Percentiles rank a stretch among this genome's conserved stretches.
phyloP scores from a whole-genome alignment of 2,888 invertebrate genomes.

The Bombylius major region DNA sequence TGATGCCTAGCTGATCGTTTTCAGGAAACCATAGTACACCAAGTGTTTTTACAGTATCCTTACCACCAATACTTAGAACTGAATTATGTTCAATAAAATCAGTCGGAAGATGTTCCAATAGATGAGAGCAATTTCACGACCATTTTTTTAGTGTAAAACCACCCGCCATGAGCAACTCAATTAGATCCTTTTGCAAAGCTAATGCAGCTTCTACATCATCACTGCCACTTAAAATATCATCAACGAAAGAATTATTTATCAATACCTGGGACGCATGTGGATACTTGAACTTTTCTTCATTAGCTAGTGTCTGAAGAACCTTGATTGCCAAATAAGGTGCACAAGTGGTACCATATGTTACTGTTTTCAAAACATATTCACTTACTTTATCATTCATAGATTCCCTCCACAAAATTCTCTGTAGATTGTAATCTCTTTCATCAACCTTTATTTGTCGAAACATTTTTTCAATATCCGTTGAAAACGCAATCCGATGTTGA shows the following conservation, averaged over 20 bases:
- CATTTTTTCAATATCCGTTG: neutral
- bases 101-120: neutral
- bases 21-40: slow-evolving; percentile 1
- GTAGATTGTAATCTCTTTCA: neutral
- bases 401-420: slow-evolving; percentile 1
- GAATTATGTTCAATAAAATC: neutral
- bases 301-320: neutral
- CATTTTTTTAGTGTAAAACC: neutral
- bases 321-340: slow-evolving; percentile 2
- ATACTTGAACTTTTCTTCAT: neutral
- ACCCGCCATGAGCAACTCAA: neutral
- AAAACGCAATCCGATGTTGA: neutral
- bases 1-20: neutral
- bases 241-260: slow-evolving; percentile 4
- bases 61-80: too few relatives aligned
- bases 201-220: slow-evolving; percentile 1
- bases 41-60: neutral
- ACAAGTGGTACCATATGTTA: neutral
- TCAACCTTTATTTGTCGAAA: neutral
- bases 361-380: neutral
- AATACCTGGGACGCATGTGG: slow-evolving; percentile 7
- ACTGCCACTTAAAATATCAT: slow-evolving; percentile 3
- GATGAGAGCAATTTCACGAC: neutral
- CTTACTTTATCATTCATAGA: neutral
- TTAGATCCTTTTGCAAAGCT: slow-evolving; percentile 2